Evolutionary conservation across 2,113 vertebrate species (phyloP), one percentile per base, ranked within the genome.

Genomic region (Passerina amoena): DNA sequence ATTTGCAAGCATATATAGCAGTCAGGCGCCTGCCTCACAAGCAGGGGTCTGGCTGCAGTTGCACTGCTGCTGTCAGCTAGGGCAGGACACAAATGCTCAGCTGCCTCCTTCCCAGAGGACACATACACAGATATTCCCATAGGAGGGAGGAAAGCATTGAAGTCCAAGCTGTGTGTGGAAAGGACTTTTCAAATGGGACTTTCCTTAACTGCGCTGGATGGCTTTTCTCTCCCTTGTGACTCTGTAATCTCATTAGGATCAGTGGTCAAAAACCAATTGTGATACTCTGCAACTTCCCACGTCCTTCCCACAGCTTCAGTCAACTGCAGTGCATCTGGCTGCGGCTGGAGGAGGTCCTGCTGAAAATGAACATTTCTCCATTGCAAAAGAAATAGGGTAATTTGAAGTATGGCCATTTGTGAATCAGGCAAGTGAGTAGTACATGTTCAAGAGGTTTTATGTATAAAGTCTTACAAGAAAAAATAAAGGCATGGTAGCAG

Each of bases 11-110:
- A 33, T 56, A 94, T 94, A 82, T 87, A 75, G 94, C 69, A 87
- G 73, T 65, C 94, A 93, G 96, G 66, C 48, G 75, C 91, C 92
- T 88, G 89, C 81, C 86, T 75, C 92, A 64, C 78, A 64, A 90
- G 86, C 61, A 73, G 66, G 38, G 82, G 50, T 88, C 82, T 91
- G 97, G 89, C 73, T 91, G 93, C 95, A 78, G 79, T 79, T 95
- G 95, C 87, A 50, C 47, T 16, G 22, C 93, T 92, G 75, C 33
- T 68, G 59, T 88, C 86, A 84, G 57, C 71, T 42, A 59, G 66
- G 4, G 16, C 80, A 90, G 86, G 82, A 94, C 72, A 82, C 18
- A 5, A 56, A 69, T 4, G 24, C 76, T 89, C 86, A 91, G 77
- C 64, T 85, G 83, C 69, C 80, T 50, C 47, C 51, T 88, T 75